Evolutionary conservation across 2,888 invertebrate species (phyloP).

Genomic region (Amiota minor): DNA sequence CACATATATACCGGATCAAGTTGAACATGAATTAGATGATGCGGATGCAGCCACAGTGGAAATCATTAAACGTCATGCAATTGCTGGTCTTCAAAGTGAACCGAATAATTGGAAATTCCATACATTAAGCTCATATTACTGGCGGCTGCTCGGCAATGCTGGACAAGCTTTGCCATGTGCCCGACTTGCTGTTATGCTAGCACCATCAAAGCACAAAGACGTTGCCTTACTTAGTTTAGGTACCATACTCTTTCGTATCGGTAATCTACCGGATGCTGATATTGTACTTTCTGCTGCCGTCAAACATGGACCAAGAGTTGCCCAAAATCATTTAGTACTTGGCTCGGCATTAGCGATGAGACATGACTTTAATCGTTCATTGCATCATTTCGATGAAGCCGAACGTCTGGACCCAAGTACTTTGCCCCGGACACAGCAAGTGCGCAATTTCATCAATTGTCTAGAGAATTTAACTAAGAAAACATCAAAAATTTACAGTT

Average conservation of each 20-base stretch:
- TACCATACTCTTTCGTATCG: conserved; percentile 69
- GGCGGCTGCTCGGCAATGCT: conserved; percentile 71
- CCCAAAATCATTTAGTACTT: conserved; percentile 70
- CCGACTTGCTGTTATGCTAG: conserved; percentile 64
- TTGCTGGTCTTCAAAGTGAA: conserved; percentile 62
- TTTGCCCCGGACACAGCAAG: conserved; percentile 63
- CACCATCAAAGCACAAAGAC: conserved; percentile 66
- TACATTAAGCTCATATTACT: conserved; percentile 70
- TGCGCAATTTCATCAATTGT: conserved; percentile 69
- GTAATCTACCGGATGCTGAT: conserved; percentile 67
- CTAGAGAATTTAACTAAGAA: conserved; percentile 69
- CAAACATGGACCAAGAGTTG: conserved; percentile 67
- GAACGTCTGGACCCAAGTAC: conserved; percentile 68
- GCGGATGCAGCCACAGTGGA: conserved; percentile 57
- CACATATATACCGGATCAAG: conserved; percentile 54
- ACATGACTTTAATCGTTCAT: conserved; percentile 70
- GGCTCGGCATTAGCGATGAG: conserved; percentile 68
- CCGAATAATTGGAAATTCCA: conserved; percentile 71
- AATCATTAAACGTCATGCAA: conserved; percentile 55
- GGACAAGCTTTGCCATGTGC: conserved; percentile 70
- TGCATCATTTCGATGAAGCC: conserved; percentile 67
- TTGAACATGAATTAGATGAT: conserved; percentile 64
- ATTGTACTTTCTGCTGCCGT: conserved; percentile 66
- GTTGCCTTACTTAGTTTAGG: conserved; percentile 71
- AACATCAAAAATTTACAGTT: conserved; percentile 70